phyloP scores from a whole-genome alignment of 2,888 invertebrate species.

The Lasius fuliginosus region DNA sequence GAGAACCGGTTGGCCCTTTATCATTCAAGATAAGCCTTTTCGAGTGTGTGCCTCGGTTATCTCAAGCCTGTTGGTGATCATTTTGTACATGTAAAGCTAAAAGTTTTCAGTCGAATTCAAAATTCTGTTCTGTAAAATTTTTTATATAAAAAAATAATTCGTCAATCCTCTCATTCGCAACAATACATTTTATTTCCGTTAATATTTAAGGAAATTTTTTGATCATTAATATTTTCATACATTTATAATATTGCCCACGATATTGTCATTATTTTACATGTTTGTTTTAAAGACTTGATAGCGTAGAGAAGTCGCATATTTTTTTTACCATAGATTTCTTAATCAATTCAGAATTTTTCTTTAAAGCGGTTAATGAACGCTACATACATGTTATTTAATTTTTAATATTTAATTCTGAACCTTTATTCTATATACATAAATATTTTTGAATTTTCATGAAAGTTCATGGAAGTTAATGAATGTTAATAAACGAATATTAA shows the following conservation, averaged over 20 bases:
- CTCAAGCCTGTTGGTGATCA: conserved; percentile 27
- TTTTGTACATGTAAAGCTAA: conserved; percentile 23
- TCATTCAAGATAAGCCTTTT: conserved; percentile 64
- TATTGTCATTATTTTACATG: not conserved
- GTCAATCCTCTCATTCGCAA: not conserved
- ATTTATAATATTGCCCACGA: not conserved
- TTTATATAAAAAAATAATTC: not conserved
- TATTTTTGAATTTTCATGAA: not conserved
- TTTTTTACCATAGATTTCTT: not conserved
- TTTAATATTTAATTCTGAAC: not conserved
- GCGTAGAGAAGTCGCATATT: not conserved
- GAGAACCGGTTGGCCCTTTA: conserved; percentile 62
- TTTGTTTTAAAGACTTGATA: not conserved
- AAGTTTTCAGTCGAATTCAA: not conserved
- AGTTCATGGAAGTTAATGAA: not conserved
- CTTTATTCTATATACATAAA: not conserved
- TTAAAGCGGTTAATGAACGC: not conserved
- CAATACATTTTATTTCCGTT: not conserved
- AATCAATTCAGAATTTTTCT: not conserved
- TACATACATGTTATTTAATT: not conserved
- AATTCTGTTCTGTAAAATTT: not conserved
- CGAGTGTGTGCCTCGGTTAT: conserved; percentile 49
- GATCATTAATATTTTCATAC: not conserved
- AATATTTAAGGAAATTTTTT: not conserved
- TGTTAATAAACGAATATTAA: not conserved